phyloP scores from a whole-genome alignment of 2,797 vertebrate genomes.

The Balearica regulorum region DNA sequence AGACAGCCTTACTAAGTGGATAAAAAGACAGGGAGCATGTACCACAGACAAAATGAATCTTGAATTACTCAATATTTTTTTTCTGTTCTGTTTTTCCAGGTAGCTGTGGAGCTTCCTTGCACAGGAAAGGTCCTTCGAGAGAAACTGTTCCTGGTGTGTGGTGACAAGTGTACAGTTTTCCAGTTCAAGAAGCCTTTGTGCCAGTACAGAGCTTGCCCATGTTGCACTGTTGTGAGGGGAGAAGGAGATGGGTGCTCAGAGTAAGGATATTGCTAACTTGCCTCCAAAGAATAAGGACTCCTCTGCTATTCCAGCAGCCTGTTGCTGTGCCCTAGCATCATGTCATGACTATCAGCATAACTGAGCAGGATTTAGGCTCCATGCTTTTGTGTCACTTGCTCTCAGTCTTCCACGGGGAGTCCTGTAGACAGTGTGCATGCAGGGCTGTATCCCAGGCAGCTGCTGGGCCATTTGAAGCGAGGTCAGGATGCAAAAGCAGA shows the following conservation, averaged over 20 bases:
- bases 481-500: neutral
- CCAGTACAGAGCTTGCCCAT: constrained; percentile 65
- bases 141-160: constrained; percentile 73
- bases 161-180: constrained; percentile 79
- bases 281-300: neutral
- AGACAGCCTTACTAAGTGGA: neutral
- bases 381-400: neutral
- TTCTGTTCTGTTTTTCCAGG: neutral
- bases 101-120: neutral
- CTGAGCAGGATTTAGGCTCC: neutral
- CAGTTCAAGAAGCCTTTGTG: constrained; percentile 58
- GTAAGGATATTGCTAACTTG: neutral
- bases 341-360: neutral
- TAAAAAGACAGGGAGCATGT: neutral
- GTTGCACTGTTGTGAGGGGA: constrained; percentile 58
- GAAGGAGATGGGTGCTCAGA: neutral
- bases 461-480: neutral
- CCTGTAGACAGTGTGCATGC: neutral
- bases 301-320: neutral
- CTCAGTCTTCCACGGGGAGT: neutral
- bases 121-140: constrained; percentile 77
- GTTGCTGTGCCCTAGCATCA: neutral
- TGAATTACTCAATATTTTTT: neutral
- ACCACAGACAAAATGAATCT: neutral
- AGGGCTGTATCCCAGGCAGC: neutral